Evolutionary conservation across 2,113 vertebrate genomes (phyloP), one percentile per base, ranked within the genome.

Genomic region (Origma solitaria): DNA sequence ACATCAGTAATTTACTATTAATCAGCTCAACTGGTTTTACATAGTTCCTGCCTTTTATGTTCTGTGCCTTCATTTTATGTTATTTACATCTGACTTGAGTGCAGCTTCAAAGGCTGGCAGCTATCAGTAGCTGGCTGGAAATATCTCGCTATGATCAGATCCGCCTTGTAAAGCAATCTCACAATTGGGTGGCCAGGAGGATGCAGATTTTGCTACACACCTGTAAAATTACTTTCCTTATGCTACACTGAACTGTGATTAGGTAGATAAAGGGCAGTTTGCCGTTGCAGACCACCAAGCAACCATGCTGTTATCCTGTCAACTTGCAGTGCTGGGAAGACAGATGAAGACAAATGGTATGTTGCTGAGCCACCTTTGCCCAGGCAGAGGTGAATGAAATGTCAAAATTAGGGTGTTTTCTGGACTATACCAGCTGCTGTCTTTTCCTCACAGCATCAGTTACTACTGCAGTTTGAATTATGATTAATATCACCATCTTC

Each of bases 1-100:
- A 94, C 89, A 96, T 94, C 84, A 83, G 94, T 94, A 98, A 97
- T 96, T 97, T 94, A 93, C 82, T 95, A 81, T 82, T 97, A 94
- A 97, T 97, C 93, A 94, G 64, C 72, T 96, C 90, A 94, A 96
- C 90, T 58, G 62, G 54, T 93, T 96, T 96, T 94, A 86, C 62
- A 82, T 69, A 95, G 64, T 97, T 96, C 92, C 90, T 92, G 75
- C 42, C 87, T 95, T 96, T 96, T 90, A 96, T 94, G 80, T 92
- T 90, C 79, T 96, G 44, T 86, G 75, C 49, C 86, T 98, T 97
- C 94, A 83, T 87, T 96, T 93, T 94, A 20, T 87, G 68, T 95
- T 94, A 95, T 96, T 97, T 98, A 96, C 87, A 88, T 94, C 53
- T 80, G 79, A 91, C 54, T 78, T 38, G 54, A 96, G 58, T 56